Base-by-base conservation (phyloP, 2,888 invertebrate genomes). In the Callosobruchus maculatus region DNA sequence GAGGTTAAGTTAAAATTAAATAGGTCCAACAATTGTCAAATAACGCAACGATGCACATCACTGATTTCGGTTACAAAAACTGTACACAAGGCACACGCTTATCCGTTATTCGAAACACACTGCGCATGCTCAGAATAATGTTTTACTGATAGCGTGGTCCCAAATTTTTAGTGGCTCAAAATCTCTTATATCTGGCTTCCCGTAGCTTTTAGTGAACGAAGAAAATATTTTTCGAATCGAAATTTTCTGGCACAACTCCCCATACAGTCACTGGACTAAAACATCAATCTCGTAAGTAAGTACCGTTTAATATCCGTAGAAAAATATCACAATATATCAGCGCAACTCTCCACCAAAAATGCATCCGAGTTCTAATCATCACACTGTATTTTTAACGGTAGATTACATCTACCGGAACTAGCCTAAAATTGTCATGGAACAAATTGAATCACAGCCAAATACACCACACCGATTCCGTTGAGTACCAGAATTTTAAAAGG, bases 371-470 rank as follows among this genome's bases (percentile, higher is more conserved):
- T 72, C 67, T 74, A 67, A 20, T 68, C 73, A 22, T 22, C 26
- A 72, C 71, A 49, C 30, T n/a, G 71, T 70, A 74, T 70, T 30
- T 70, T 74, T 77, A 76, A 74, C 75, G 67, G 75, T 75, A 78
- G 77, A 78, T 77, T 69, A 73, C 68, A 77, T 77, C 78, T 77
- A 78, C 77, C 21, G 72, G 49, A 49, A 30, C 73, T 76, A 76
- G 74, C 74, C 75, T 76, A 76, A 73, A 26, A 71, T 74, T 70
- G 69, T 72, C 49, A 66, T 71, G 30, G 74, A 77, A 74, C 71
- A 72, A 76, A 78, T 77, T 76, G 73, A 79, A 79, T 81, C 81
- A 81, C 81, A 81, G 81, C 81, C 81, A 80, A 81, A 78, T 78
- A 78, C n/a, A n/a, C 76, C 76, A 76, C 74, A 76, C 79, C 76